phyloP scores from a whole-genome alignment of 2,888 invertebrate species.

The Drepanosiphum platanoidis region DNA sequence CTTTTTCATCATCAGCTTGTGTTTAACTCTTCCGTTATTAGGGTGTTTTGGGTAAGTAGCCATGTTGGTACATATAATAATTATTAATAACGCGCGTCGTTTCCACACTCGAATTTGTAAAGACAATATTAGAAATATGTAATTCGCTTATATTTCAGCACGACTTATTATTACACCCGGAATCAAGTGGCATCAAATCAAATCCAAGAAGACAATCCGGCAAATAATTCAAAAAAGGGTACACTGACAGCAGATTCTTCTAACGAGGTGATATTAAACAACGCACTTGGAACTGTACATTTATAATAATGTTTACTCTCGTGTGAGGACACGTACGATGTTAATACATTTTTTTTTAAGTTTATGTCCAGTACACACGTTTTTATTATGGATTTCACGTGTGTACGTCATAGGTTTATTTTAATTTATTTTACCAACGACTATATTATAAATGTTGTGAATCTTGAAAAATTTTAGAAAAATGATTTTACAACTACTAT shows the following conservation, averaged over 20 bases:
- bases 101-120: neutral
- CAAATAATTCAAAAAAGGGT: neutral
- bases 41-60: conserved; percentile 25
- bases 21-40: conserved; percentile 45
- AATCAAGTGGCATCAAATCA: conserved; percentile 1
- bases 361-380: too few species aligned
- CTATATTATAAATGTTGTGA: too few species aligned
- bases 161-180: conserved; percentile 22
- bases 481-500: too few species aligned
- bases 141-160: neutral
- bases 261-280: neutral
- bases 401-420: too few species aligned
- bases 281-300: neutral
- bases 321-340: too few species aligned
- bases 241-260: too few species aligned
- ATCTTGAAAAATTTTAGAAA: too few species aligned
- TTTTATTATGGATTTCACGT: too few species aligned
- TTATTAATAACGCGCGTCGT: too few species aligned
- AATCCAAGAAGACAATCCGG: neutral
- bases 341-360: too few species aligned
- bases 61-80: neutral
- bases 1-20: conserved; percentile 60
- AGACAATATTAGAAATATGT: neutral
- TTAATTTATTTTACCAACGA: too few species aligned
- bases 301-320: neutral